These are phyloP conservation scores for Danaus chrysippus DNA, from an alignment of 2,888 invertebrate species.

Conservation along the genomic window DNA sequence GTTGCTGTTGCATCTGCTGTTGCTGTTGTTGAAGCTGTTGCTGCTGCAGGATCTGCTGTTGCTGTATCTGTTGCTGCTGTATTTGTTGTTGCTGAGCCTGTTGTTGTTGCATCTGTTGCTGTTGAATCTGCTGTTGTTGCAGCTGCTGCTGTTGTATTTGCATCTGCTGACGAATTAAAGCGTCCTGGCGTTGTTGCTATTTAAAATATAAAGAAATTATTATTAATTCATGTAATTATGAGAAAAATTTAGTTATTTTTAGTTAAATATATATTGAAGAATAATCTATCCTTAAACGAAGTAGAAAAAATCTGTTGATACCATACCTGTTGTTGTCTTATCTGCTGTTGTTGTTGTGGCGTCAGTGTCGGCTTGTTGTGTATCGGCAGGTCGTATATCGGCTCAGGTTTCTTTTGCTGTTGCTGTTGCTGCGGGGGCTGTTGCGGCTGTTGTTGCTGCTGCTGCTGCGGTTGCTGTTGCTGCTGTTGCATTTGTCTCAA, in stretches of 20 bases:
- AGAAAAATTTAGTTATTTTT: neutral
- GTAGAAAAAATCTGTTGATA: neutral
- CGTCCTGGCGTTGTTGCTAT: constrained; percentile 41
- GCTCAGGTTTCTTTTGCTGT: constrained; percentile 61
- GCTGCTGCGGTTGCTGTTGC: constrained; percentile 36
- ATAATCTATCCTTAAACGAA: constrained; percentile 21
- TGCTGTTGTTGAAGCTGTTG: constrained; percentile 39
- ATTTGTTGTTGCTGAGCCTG: constrained; percentile 43
- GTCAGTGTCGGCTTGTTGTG: constrained; percentile 66
- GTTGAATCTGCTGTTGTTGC: constrained; percentile 38
- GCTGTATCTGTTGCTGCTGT: constrained; percentile 34
- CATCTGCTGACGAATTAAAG: constrained; percentile 36
- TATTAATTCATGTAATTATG: neutral
- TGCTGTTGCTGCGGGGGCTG: constrained; percentile 41
- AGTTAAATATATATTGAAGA: neutral
- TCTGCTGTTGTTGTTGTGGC: constrained; percentile 41
- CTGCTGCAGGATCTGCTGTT: constrained; percentile 37
- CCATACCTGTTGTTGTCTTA: constrained; percentile 35
- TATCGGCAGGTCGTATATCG: constrained; percentile 68
- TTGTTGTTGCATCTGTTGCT: constrained; percentile 41
- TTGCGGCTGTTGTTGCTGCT: constrained; percentile 41
- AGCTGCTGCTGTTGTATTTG: constrained; percentile 37
- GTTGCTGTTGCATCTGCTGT: constrained; percentile 34
- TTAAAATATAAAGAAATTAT: constrained; percentile 16
- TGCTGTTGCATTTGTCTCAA: constrained; percentile 44